Evolutionary conservation across 2,113 vertebrate genomes (phyloP).

Genomic region (Phalacrocorax pelagicus): DNA sequence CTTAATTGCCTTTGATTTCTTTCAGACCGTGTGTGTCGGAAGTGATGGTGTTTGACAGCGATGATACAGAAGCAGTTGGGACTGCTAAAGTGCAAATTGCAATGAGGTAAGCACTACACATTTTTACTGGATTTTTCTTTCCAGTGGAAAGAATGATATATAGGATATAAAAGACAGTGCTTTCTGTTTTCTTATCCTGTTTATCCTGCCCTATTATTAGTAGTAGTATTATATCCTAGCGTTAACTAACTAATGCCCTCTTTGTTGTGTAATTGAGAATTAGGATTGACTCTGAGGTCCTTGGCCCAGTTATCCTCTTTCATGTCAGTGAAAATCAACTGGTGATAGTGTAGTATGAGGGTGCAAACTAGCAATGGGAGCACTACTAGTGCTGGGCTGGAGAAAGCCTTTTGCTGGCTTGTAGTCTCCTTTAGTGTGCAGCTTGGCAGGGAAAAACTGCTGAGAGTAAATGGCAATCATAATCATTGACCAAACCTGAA

Average conservation of each 20-base stretch:
- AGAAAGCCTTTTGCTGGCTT: background rate
- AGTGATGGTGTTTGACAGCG: constrained; percentile 71
- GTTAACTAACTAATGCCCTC: background rate
- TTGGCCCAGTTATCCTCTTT: background rate
- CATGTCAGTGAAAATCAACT: background rate
- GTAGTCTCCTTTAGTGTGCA: background rate
- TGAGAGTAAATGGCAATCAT: background rate
- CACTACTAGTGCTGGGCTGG: background rate
- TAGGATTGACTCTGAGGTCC: background rate
- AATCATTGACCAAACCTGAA: background rate
- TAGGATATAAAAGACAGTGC: background rate
- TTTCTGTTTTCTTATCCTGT: background rate
- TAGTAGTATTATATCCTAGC: no score
- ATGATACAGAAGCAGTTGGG: constrained; percentile 74
- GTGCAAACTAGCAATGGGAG: background rate
- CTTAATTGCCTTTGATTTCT: constrained; percentile 19
- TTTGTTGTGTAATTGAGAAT: background rate
- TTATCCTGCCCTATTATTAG: background rate
- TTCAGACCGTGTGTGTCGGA: constrained; percentile 68
- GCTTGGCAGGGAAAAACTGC: background rate
- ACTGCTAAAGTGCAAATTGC: constrained; percentile 88
- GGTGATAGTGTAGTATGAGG: background rate
- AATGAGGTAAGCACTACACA: constrained; percentile 76
- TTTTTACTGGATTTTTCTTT: background rate
- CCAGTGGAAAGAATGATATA: background rate